These are phyloP conservation scores for Chauna torquata DNA, from an alignment of 2,113 vertebrate species.

Conservation along the genomic window DNA sequence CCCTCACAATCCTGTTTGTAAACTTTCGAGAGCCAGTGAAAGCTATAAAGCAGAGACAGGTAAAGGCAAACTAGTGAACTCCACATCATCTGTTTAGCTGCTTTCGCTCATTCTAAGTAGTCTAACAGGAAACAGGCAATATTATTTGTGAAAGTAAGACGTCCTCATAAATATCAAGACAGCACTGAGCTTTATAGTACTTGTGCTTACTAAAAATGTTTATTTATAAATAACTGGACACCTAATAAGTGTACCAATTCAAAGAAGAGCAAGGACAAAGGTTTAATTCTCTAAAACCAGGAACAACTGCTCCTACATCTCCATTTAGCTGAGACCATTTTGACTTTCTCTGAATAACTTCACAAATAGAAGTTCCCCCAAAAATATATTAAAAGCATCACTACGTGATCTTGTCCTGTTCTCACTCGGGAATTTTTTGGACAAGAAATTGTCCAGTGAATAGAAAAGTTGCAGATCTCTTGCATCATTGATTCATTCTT, in stretches of 20 bases:
- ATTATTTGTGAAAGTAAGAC: neutral
- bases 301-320: neutral
- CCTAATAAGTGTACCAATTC: neutral
- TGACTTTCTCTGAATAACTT: neutral
- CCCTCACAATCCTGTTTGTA: neutral
- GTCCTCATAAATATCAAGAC: neutral
- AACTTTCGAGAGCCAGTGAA: neutral
- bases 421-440: neutral
- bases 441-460: neutral
- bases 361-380: neutral
- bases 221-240: slow-evolving; percentile 1
- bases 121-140: neutral
- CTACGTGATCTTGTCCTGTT: neutral
- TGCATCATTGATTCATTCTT: neutral
- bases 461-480: neutral
- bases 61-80: neutral
- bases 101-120: neutral
- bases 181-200: neutral
- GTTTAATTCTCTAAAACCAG: neutral
- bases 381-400: neutral
- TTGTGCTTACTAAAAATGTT: slow-evolving; percentile 25
- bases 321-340: neutral
- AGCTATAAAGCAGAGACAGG: neutral
- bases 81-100: neutral
- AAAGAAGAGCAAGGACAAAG: neutral